Evolutionary conservation across 2,797 vertebrate genomes (phyloP).

Genomic region (Bradypodion ventrale): DNA sequence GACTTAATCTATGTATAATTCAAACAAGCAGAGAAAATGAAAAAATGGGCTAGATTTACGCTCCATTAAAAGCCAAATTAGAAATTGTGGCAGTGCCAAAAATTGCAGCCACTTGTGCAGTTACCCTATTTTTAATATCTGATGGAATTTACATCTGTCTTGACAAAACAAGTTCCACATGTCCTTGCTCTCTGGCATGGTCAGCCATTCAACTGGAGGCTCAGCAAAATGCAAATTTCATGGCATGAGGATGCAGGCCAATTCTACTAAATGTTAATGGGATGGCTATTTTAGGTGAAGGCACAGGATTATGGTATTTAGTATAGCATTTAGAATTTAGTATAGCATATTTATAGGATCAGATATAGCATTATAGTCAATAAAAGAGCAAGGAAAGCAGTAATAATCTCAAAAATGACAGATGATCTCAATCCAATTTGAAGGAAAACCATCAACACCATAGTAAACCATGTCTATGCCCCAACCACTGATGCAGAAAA

Average conservation of each 20-base stretch:
- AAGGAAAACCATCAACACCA: too few relatives aligned
- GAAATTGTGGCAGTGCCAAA: background rate
- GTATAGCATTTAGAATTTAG: background rate
- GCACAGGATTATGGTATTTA: background rate
- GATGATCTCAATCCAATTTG: too few relatives aligned
- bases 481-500: too few relatives aligned
- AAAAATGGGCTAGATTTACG: background rate
- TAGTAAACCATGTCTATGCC: too few relatives aligned
- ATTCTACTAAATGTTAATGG: background rate
- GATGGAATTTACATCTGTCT: too few relatives aligned
- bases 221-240: background rate
- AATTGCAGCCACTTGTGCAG: background rate
- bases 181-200: background rate
- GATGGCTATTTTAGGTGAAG: background rate
- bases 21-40: background rate
- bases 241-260: background rate
- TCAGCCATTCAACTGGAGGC: background rate
- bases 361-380: too few relatives aligned
- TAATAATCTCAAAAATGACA: too few relatives aligned
- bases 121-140: background rate
- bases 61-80: background rate
- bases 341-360: too few relatives aligned
- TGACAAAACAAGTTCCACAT: background rate
- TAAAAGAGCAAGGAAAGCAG: too few relatives aligned
- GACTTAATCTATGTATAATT: too few relatives aligned